These are phyloP conservation scores for Heteromyza rotundicornis DNA, from an alignment of 2,888 invertebrate species.

Conservation along the genomic window DNA sequence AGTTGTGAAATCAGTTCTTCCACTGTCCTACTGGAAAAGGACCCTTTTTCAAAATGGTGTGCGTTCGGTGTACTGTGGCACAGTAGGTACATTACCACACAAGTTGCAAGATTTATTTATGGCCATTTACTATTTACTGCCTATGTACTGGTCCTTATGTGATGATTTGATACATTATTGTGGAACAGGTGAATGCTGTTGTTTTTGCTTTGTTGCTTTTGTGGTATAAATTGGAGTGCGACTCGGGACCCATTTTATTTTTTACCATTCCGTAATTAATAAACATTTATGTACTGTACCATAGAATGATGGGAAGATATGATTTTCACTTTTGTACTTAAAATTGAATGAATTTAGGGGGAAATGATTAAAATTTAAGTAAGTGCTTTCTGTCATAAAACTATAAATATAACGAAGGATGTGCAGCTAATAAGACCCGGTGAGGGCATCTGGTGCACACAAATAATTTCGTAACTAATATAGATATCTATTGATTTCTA, in stretches of 20 bases:
- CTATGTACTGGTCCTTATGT: slow-evolving; percentile 1
- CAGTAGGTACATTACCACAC: too few relatives aligned
- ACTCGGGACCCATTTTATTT: background rate
- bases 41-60: background rate
- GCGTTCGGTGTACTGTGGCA: background rate
- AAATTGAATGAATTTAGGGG: too few relatives aligned
- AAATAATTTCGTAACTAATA: too few relatives aligned
- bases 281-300: background rate
- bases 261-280: background rate
- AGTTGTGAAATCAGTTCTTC: slow-evolving; percentile 45
- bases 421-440: too few relatives aligned
- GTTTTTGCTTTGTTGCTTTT: background rate
- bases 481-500: too few relatives aligned
- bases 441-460: too few relatives aligned
- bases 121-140: background rate
- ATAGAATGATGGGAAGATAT: background rate
- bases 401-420: too few relatives aligned
- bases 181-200: background rate
- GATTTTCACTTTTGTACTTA: too few relatives aligned
- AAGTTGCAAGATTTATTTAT: background rate
- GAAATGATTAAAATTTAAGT: too few relatives aligned
- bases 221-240: background rate
- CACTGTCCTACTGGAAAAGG: slow-evolving; percentile 34
- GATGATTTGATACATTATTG: background rate
- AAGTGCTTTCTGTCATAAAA: too few relatives aligned